Evolutionary conservation across 1,140 invertebrate genomes (phyloP), one percentile per base, ranked within the genome.

Genomic region (Leptonema lineaticorne): DNA sequence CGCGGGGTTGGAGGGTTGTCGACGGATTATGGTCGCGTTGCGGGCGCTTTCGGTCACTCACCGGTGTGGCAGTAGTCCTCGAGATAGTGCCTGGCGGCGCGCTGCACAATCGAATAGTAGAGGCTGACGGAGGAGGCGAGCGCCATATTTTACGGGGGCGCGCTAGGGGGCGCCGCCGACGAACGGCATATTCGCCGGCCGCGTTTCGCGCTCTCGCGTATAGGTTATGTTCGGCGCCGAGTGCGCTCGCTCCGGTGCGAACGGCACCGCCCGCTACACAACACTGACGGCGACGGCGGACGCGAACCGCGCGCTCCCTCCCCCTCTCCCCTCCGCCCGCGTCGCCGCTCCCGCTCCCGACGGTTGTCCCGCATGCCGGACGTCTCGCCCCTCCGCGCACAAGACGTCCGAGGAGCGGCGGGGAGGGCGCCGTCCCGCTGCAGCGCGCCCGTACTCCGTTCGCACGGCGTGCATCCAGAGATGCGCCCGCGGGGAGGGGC

Each of bases 51-150:
- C 14, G 56, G 11, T 45, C 3, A 67, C 77, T 75, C 74, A 83
- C 81, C 81, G 75, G 81, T 82, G 67, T 83, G 81, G 75, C 81
- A 82, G 67, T 83, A 83, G 72, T 83, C 81, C 77, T 83, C 81
- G 57, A 83, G 67, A 62, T 83, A 83, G 73, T 83, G 81, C 68
- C 81, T 76, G 33, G 81, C 81, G 22, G 81, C 81, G 59, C 81
- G 77, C 75, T 83, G 81, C 74, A 83, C 81, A 67, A 83, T 83
- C 16, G 80, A 82, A 75, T 83, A 83, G 75, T 83, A 83, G 53
- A 83, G 74, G 75, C 81, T 83, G 71, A 83, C 81, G 73, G 81
- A 83, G 72, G 81, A 83, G 67, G 81, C 81, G 33, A 82, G 77
- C 75, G 81, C 81, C 81, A 82, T 83, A 30, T n/a, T n/a, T n/a